Conservation (phyloP, 2,113 vertebrate genomes). For the Oenanthe oenanthe region DNA sequence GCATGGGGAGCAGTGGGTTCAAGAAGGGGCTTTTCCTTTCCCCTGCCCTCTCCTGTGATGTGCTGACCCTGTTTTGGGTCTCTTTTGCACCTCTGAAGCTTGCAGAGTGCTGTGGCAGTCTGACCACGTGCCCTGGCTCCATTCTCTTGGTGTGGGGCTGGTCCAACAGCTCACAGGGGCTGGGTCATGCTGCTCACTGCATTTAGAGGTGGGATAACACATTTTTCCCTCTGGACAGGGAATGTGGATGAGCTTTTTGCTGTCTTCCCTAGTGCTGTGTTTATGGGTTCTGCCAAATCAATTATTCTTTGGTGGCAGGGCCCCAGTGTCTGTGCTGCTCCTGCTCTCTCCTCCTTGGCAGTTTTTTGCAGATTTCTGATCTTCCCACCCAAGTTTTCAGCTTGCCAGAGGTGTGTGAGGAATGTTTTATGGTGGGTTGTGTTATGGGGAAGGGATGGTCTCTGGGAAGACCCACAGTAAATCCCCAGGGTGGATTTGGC, state of each 20-base stretch:
- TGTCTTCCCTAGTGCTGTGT: neutral
- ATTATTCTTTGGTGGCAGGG: too few species aligned
- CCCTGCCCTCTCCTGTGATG: neutral
- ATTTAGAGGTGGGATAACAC: neutral
- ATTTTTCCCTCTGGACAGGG: neutral
- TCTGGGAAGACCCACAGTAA: neutral
- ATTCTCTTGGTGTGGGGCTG: neutral
- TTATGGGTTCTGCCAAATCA: accelerated
- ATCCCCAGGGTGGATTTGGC: neutral
- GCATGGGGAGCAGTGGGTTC: accelerated
- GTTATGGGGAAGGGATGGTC: neutral
- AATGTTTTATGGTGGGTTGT: neutral
- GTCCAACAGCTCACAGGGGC: accelerated
- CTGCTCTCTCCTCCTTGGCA: neutral
- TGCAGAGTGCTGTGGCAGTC: neutral
- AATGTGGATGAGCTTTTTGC: neutral
- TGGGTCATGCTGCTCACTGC: neutral
- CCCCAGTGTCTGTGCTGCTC: neutral
- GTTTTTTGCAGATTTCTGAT: neutral
- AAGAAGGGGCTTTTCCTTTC: neutral
- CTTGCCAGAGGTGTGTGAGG: neutral
- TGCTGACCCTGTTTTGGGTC: neutral
- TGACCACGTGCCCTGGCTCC: accelerated
- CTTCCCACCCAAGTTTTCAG: neutral
- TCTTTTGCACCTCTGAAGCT: neutral